These are phyloP conservation scores for Orthosia gothica DNA, from an alignment of 2,888 invertebrate species.

Conservation along the genomic window DNA sequence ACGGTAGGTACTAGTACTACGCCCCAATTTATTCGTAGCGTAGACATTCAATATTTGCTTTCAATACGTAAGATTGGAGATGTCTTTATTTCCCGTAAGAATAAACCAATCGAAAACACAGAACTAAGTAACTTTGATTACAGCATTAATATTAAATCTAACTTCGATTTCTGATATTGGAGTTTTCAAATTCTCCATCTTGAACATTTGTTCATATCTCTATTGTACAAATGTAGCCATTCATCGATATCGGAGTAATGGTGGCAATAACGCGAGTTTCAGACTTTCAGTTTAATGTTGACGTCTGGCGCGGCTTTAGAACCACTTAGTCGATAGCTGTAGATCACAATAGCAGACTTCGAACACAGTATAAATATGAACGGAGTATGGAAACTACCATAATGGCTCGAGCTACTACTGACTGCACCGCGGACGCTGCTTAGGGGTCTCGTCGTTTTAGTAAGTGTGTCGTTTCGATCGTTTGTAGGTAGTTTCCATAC, in stretches of 20 bases:
- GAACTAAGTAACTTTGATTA: conserved; percentile 12
- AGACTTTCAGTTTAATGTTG: conserved; percentile 76
- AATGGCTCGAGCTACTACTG: too few species aligned
- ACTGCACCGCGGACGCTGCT: too few species aligned
- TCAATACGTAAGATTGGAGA: neutral
- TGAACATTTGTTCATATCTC: conserved; percentile 63
- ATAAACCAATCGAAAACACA: conserved; percentile 6
- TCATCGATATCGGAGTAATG: conserved; percentile 68
- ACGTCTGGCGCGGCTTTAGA: conserved; percentile 66
- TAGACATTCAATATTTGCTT: conserved; percentile 13
- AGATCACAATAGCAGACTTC: conserved; percentile 69
- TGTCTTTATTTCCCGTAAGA: conserved; percentile 12
- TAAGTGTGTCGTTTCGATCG: too few species aligned
- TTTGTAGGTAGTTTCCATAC: too few species aligned
- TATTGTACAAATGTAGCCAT: conserved; percentile 72
- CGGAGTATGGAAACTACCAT: too few species aligned
- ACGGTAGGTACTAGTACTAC: too few species aligned
- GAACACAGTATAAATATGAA: too few species aligned
- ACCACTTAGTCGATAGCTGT: conserved; percentile 63
- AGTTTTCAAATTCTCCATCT: conserved; percentile 3
- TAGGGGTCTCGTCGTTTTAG: too few species aligned
- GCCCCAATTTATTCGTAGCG: neutral
- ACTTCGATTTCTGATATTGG: neutral
- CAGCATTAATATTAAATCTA: conserved; percentile 12
- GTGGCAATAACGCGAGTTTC: conserved; percentile 71